Conservation (phyloP, 2,113 vertebrate genomes). For the Aplodontia rufa region DNA sequence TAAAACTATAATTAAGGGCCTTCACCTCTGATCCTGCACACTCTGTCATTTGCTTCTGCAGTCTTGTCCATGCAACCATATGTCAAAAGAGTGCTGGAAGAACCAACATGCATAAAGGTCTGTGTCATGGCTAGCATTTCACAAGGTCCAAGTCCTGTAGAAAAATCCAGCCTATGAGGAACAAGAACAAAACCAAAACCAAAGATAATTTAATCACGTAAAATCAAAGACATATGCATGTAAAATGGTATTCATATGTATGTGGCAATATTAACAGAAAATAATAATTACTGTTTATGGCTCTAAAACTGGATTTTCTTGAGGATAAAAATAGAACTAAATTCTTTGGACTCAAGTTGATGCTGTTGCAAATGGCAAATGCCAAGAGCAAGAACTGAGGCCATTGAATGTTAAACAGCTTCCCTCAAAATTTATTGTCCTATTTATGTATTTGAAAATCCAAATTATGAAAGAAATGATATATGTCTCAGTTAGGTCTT, state of each 20-base stretch:
- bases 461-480: conserved; percentile 61
- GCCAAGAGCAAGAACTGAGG: neutral
- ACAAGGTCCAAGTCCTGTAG: neutral
- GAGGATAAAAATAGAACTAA: conserved; percentile 31
- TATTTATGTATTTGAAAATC: conserved; percentile 62
- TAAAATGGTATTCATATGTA: neutral
- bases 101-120: neutral
- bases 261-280: neutral
- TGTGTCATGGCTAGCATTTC: neutral
- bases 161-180: conserved; percentile 22
- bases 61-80: rapidly evolving
- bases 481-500: conserved; percentile 42
- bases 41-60: neutral
- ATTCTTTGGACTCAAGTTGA: neutral
- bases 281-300: conserved; percentile 31
- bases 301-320: conserved; percentile 33
- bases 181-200: neutral
- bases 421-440: conserved; percentile 63
- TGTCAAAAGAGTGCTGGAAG: conserved; percentile 3
- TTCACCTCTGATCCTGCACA: neutral
- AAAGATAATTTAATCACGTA: neutral
- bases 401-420: neutral
- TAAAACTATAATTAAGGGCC: conserved; percentile 48
- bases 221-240: neutral
- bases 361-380: neutral